Evolutionary conservation across 2,797 vertebrate species (phyloP), one percentile per base, ranked within the genome.

Genomic region (Microchirus variegatus): DNA sequence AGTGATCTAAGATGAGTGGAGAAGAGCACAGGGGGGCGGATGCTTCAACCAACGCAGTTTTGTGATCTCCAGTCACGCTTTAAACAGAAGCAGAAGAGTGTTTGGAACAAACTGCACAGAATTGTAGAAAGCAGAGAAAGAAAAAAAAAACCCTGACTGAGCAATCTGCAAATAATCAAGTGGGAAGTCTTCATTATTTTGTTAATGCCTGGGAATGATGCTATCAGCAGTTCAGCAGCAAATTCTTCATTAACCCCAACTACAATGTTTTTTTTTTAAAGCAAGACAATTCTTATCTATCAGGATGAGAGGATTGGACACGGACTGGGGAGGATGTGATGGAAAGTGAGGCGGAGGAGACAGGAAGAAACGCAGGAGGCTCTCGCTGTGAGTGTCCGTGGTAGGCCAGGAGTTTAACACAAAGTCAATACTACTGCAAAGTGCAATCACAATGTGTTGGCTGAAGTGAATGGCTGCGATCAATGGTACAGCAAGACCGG

Each of bases 341-440:
- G 38, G 53, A 70, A 58, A 62, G 44, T 1, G 17, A 69, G 66
- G 63, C 7, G 43, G 42, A 48, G 22, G 17, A 63, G 42, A 55
- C 55, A 26, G 43, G 67, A 42, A 74, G 37, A 59, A 69, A 65
- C 67, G 43, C 52, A 67, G 71, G 66, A 72, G 77, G 78, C 68
- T 59, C 70, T 77, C 61, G 54, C 67, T 47, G 19, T 35, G 78
- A 69, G 73, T 79, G 80, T 85, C 63, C 63, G 67, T 78, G 75
- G 87, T 75, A 65, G 68, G 51, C 62, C 66, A 56, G 69, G 84
- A 83, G 91, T 31, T 89, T 79, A 91, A 87, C 83, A 86, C 78
- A 76, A 82, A 89, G 86, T 89, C 87, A 83, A 88, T 90, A 87
- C 67, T 63, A 41, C 78, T 64, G 83, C 83, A 86, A 89, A 86